Percentiles rank a stretch among this genome's conserved stretches.
Evolutionary conservation across 2,888 invertebrate genomes (phyloP).

Genomic region (Xanthia icteritia): DNA sequence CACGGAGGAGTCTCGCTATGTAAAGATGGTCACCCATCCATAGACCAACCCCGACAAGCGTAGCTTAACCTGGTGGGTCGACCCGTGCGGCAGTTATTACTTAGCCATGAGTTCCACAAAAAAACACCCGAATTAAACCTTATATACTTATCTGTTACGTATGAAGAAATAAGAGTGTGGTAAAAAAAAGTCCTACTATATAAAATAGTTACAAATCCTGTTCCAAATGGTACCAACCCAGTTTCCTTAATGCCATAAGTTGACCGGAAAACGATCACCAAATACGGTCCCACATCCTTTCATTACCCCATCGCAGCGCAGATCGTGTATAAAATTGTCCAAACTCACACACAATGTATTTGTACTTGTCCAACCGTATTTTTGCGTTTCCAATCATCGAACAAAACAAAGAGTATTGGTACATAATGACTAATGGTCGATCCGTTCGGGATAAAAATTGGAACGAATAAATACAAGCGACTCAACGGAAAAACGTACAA

Average conservation of each 20-base stretch:
- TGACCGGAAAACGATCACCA: conserved; percentile 50
- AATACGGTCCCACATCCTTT: conserved; percentile 38
- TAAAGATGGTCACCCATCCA: too few relatives aligned
- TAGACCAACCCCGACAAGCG: too few relatives aligned
- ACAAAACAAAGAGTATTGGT: conserved; percentile 60
- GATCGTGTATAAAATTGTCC: conserved; percentile 52
- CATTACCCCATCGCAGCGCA: conserved; percentile 46
- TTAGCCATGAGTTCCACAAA: too few relatives aligned
- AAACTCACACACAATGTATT: conserved; percentile 50
- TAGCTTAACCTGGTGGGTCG: too few relatives aligned
- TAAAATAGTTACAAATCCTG: conserved; percentile 13
- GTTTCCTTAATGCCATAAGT: conserved; percentile 37
- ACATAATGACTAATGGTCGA: conserved; percentile 66
- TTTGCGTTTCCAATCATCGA: conserved; percentile 62
- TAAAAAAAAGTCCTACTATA: conserved; percentile 17
- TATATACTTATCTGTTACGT: too few relatives aligned
- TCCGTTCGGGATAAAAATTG: conserved; percentile 59
- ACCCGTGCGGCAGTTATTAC: too few relatives aligned
- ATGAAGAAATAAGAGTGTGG: too few relatives aligned
- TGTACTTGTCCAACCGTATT: conserved; percentile 50
- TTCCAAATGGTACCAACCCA: conserved; percentile 18
- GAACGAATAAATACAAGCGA: conserved; percentile 65
- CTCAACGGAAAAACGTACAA: conserved; percentile 60
- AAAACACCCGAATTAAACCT: too few relatives aligned
- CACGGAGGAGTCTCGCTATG: too few relatives aligned